Percentiles rank a stretch among this genome's conserved stretches.
These are phyloP conservation scores for Lateolabrax maculatus DNA, from an alignment of 2,797 vertebrate genomes.

Conservation along the genomic window DNA sequence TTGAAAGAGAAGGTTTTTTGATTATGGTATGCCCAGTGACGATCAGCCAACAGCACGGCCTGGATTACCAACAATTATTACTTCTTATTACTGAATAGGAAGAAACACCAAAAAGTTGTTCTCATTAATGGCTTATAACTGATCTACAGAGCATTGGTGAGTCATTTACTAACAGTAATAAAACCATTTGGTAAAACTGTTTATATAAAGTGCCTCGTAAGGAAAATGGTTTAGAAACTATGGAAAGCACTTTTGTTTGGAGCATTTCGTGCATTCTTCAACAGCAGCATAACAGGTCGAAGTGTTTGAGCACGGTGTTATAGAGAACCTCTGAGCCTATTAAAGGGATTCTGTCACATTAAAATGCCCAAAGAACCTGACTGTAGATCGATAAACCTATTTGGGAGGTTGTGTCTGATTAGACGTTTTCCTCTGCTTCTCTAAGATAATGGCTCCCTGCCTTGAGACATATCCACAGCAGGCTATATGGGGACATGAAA, in stretches of 20 bases:
- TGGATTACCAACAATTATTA: background rate
- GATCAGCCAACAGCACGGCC: background rate
- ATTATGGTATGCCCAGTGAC: no score
- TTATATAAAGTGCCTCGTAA: background rate
- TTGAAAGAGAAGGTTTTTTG: background rate
- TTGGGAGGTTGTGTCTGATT: background rate
- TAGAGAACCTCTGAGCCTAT: background rate
- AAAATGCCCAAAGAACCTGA: background rate
- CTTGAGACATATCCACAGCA: background rate
- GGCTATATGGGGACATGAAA: background rate
- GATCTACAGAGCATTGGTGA: background rate
- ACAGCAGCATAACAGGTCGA: background rate
- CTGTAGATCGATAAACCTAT: constrained; percentile 25
- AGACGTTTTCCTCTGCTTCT: background rate
- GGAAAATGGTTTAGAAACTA: no score
- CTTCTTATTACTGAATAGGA: background rate
- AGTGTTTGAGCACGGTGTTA: background rate
- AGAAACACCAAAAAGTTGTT: background rate
- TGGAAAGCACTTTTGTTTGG: no score
- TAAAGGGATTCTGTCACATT: constrained; percentile 25
- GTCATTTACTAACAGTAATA: background rate
- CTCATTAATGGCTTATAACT: background rate
- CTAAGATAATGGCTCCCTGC: background rate
- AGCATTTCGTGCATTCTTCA: background rate
- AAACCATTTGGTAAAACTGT: background rate